Conservation (phyloP, 2,797 vertebrate species). For the Malacoctenus gilli region DNA sequence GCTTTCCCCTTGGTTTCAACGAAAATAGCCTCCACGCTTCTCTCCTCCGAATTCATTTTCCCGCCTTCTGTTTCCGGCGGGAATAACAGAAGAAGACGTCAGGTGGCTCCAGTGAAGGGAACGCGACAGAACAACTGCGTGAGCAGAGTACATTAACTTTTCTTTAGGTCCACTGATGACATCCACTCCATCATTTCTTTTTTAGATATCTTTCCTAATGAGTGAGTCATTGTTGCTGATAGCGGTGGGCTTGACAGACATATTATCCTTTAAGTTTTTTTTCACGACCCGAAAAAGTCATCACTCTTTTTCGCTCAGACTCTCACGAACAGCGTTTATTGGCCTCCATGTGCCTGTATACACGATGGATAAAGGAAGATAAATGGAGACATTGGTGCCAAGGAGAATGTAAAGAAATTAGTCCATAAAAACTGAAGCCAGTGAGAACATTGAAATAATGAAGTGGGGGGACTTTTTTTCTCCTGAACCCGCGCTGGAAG, state of each 20-base stretch:
- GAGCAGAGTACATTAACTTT: not conserved
- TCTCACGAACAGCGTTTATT: slow-evolving; percentile 21
- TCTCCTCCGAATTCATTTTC: slow-evolving; percentile 32
- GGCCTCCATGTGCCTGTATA: slow-evolving; percentile 16
- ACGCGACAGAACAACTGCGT: not conserved
- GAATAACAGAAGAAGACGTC: slow-evolving; percentile 7
- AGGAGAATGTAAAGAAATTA: slow-evolving; percentile 34
- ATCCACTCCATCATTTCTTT: slow-evolving; percentile 5
- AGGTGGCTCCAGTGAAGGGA: not conserved
- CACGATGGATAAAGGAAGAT: slow-evolving; percentile 18
- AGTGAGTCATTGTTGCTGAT: slow-evolving; percentile 11
- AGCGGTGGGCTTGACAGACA: slow-evolving; percentile 10
- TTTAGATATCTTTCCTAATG: slow-evolving; percentile 22
- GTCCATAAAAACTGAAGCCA: slow-evolving; percentile 36
- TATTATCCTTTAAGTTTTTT: slow-evolving; percentile 27
- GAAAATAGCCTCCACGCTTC: slow-evolving; percentile 35
- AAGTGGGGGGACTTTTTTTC: slow-evolving; percentile 35
- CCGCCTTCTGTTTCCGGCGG: slow-evolving; percentile 11
- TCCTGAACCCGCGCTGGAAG: slow-evolving; percentile 33
- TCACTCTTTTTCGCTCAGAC: slow-evolving; percentile 13
- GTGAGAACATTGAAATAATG: slow-evolving; percentile 53
- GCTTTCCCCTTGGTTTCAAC: slow-evolving; percentile 44
- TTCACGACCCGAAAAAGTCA: slow-evolving; percentile 21
- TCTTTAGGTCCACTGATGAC: not conserved
- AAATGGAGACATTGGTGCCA: slow-evolving; percentile 8